Evolutionary conservation across 1,140 invertebrate species (phyloP), one percentile per base, ranked within the genome.

Genomic region (Micrasema minimum): DNA sequence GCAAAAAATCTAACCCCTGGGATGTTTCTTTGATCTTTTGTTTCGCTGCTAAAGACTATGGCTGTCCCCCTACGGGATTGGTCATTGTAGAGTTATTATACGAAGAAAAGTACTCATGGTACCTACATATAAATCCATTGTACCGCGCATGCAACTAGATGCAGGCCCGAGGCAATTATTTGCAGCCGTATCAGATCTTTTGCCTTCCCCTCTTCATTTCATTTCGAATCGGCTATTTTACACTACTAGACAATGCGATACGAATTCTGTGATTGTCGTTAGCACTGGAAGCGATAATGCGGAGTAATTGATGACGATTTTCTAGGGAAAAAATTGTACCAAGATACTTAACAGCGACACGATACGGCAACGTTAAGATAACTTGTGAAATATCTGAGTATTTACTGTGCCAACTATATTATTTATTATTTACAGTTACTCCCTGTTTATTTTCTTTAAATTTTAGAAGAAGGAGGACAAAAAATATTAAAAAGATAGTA

Each of bases 161-260:
- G 53, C 53, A 57, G 53, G 53, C 23, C 2, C 31, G 18, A 22
- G 51, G 66, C 53, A 31, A 68, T 68, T 59, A 68, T 59, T 68
- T 68, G 66, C 66, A 68, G 66, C n/a, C 66, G 38, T 57, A 59
- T 59, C 22, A 57, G n/a, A n/a, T n/a, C n/a, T n/a, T n/a, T n/a
- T 14, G 20, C 14, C 12, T 11, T 37, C 11, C 66, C 66, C 51
- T 59, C 66, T 38, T 46, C 35, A 46, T 65, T 65, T 16, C 61
- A 16, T 23, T 5, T 14, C 38, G 57, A 61, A 41, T 41, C 35
- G 43, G 43, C 10, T 65, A n/a, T 65, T 65, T 65, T 65, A 48
- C 38, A 16, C 45, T 51, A 12, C 64, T 66, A 66, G 50, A 53
- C 64, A 66, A 66, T 53, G 45, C 64, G 10, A 14, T 7, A 22